Percentiles rank a stretch among this genome's conserved stretches.
These are phyloP conservation scores for Etheostoma cragini DNA, from an alignment of 2,113 vertebrate species.

Conservation along the genomic window DNA sequence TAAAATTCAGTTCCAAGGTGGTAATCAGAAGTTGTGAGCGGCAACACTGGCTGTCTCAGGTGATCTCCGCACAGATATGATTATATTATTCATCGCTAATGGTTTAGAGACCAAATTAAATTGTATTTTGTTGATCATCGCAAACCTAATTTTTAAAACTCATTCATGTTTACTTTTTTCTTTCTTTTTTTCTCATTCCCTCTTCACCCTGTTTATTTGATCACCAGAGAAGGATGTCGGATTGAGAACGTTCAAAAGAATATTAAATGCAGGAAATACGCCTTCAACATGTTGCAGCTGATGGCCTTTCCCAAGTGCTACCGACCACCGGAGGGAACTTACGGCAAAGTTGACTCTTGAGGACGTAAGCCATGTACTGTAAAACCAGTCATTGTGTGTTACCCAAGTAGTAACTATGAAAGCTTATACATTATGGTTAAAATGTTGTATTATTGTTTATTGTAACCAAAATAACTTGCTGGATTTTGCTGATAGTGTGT, in stretches of 20 bases:
- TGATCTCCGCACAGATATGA: not conserved
- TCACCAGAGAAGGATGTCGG: constrained; percentile 98
- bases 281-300: constrained; percentile 99
- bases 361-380: not conserved
- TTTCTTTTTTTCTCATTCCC: constrained; percentile 31
- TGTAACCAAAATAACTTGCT: not conserved
- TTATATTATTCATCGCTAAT: not conserved
- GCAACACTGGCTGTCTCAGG: not conserved
- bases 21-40: not conserved
- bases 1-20: not conserved
- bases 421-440: not conserved
- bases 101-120: not conserved
- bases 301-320: constrained; percentile 98
- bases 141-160: constrained; percentile 30
- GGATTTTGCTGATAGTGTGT: not conserved
- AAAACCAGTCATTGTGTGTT: not conserved
- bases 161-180: constrained; percentile 75
- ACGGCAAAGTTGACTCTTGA: constrained; percentile 97
- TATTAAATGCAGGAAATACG: constrained; percentile 98
- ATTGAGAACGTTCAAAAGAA: constrained; percentile 99
- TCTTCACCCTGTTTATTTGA: constrained; percentile 46
- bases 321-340: constrained; percentile 97
- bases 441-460: not conserved
- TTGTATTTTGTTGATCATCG: not conserved
- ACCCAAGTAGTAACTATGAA: not conserved